These are phyloP conservation scores for Nerophis ophidion DNA, from an alignment of 2,113 vertebrate species.

Conservation along the genomic window DNA sequence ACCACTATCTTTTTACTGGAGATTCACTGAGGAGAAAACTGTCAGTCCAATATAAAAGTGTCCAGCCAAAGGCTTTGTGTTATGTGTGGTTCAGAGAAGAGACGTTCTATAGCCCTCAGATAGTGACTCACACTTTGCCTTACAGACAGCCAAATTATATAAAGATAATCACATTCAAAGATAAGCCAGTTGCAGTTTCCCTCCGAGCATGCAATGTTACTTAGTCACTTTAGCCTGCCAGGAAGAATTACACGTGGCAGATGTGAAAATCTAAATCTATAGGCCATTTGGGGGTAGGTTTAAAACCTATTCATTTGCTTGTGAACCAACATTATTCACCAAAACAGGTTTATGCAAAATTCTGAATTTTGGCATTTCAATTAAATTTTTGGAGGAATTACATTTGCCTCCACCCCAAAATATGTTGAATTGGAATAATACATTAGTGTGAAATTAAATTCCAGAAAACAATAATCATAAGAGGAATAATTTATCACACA, in stretches of 20 bases:
- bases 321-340: conserved; percentile 35
- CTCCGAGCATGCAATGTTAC: conserved; percentile 50
- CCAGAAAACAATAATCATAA: too few relatives aligned
- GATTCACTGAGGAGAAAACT: conserved; percentile 20
- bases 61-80: conserved; percentile 40
- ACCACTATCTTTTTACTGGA: conserved; percentile 10
- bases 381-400: too few relatives aligned
- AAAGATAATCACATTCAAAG: conserved; percentile 69
- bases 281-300: conserved; percentile 51
- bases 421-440: too few relatives aligned
- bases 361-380: too few relatives aligned
- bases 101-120: conserved; percentile 51
- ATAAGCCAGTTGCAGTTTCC: conserved; percentile 63
- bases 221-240: conserved; percentile 68
- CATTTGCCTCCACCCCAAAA: too few relatives aligned
- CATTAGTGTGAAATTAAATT: too few relatives aligned
- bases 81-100: conserved; percentile 36
- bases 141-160: conserved; percentile 67
- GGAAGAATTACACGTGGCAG: conserved; percentile 59
- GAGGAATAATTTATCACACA: too few relatives aligned
- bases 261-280: conserved; percentile 61
- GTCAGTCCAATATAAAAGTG: conserved; percentile 33
- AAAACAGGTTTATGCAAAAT: background rate
- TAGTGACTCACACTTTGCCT: conserved; percentile 64
- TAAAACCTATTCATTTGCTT: conserved; percentile 44